Evolutionary conservation across 2,113 vertebrate species (phyloP), one percentile per base, ranked within the genome.

Genomic region (Puma concolor): DNA sequence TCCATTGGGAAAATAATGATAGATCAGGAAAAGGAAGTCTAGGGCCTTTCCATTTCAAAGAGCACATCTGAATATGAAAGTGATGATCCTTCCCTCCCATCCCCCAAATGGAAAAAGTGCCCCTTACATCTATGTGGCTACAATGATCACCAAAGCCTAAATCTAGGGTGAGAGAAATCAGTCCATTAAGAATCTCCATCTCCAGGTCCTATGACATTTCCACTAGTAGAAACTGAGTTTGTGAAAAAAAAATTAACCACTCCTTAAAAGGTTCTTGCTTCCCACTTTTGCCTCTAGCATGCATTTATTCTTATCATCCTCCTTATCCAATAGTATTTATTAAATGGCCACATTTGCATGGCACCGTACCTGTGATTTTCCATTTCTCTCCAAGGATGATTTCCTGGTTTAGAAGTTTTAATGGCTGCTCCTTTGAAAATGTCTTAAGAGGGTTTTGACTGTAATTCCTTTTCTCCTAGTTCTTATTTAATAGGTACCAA

Each of bases 361-460:
- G 94, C 97, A 97, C 90, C 11, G 44, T 94, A 96, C 96, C 96
- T 98, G 91, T 48, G 86, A 95, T 93, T 97, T 98, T 96, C 94
- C 97, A 97, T 97, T 98, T 98, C 97, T 98, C 93, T 96, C 93
- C 94, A 97, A 97, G 97, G 96, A 98, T 95, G 95, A 98, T 98
- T 98, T 97, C 98, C 94, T 97, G 97, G 98, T 98, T 97, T 97
- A 97, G 88, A 97, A 97, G 98, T 97, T 97, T 98, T 97, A 98
- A 98, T 98, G 98, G 97, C 95, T 97, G 81, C 95, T 77, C 93
- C 97, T 98, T 98, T 98, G 98, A 98, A 98, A 98, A 97, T 98
- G 96, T 98, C 97, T 98, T 97, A 97, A 98, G 97, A 98, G 77
- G 97, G 97, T 95, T 98, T 98, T 95, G 96, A 98, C 97, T 97